These are phyloP conservation scores for Campoletis sonorensis DNA, from an alignment of 1,140 invertebrate species.

Conservation along the genomic window DNA sequence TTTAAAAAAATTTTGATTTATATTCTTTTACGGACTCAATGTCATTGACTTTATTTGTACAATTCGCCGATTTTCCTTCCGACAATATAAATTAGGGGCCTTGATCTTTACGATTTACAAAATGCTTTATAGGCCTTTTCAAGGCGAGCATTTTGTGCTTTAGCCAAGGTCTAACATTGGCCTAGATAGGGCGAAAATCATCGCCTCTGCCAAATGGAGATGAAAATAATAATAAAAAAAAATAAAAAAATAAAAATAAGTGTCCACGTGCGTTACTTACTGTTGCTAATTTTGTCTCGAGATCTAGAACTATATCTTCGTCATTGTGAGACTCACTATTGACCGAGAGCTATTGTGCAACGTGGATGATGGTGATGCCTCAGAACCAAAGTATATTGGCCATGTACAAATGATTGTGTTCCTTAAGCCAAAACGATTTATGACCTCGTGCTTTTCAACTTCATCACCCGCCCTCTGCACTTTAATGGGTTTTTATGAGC, in stretches of 20 bases:
- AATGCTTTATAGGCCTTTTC: slow-evolving; percentile 51
- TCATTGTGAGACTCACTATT: slow-evolving; percentile 47
- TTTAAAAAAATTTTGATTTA: no score
- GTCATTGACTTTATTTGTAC: slow-evolving; percentile 11
- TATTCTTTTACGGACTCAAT: slow-evolving; percentile 30
- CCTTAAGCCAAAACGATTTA: no score
- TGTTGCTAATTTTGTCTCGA: slow-evolving; percentile 62
- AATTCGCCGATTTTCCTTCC: slow-evolving; percentile 23
- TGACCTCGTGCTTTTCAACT: no score
- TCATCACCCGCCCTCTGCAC: no score
- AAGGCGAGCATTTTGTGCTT: slow-evolving; percentile 51
- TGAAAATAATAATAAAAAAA: slow-evolving; percentile 52
- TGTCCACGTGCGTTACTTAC: slow-evolving; percentile 46
- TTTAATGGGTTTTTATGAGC: no score
- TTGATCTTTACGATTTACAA: slow-evolving; percentile 40
- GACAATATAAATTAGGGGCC: slow-evolving; percentile 3
- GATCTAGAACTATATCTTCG: slow-evolving; percentile 54
- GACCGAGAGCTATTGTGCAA: slow-evolving; percentile 44
- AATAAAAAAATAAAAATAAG: slow-evolving; percentile 1
- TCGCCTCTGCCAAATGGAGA: slow-evolving; percentile 62
- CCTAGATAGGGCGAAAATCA: slow-evolving; percentile 58
- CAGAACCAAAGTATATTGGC: background rate
- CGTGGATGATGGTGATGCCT: background rate
- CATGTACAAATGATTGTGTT: background rate
- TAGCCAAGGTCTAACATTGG: slow-evolving; percentile 67